These are phyloP conservation scores for Ancistrus triradiatus DNA, from an alignment of 2,113 vertebrate species.

Conservation along the genomic window DNA sequence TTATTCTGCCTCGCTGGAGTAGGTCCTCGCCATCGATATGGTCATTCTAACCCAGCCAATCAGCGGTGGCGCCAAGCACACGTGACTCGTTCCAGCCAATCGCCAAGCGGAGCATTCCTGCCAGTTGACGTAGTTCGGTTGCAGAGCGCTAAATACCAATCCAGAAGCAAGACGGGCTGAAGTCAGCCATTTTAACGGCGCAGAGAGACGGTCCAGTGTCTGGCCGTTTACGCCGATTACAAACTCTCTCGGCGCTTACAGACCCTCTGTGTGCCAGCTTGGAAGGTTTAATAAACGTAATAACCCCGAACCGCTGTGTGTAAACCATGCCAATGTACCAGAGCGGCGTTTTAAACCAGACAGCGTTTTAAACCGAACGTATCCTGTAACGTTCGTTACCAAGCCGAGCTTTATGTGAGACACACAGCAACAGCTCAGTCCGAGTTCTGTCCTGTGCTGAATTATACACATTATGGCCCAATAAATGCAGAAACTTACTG, in stretches of 20 bases:
- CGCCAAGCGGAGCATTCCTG: slow-evolving; percentile 36
- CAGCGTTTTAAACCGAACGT: no score
- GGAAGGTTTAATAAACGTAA: no score
- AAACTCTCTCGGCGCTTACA: neutral
- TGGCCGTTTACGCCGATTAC: slow-evolving; percentile 6
- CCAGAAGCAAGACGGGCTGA: slow-evolving; percentile 67
- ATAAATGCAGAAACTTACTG: slow-evolving; percentile 31
- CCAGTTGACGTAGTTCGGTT: slow-evolving; percentile 72
- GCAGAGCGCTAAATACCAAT: slow-evolving; percentile 68
- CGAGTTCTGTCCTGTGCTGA: no score
- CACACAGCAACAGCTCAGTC: no score
- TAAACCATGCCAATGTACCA: no score
- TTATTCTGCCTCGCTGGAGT: neutral
- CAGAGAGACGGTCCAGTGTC: slow-evolving; percentile 39
- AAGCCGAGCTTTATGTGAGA: no score
- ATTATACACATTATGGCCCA: no score
- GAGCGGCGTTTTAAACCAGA: no score
- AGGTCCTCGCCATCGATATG: slow-evolving; percentile 1
- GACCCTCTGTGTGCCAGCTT: no score
- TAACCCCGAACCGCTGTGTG: no score
- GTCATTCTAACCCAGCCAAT: slow-evolving; percentile 29
- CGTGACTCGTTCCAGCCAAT: slow-evolving; percentile 50
- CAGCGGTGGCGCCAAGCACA: slow-evolving; percentile 4
- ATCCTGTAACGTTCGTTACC: no score
- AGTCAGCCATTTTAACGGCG: slow-evolving; percentile 76